Conservation (phyloP, 1,140 invertebrate species). For the Triops longicaudatus region DNA sequence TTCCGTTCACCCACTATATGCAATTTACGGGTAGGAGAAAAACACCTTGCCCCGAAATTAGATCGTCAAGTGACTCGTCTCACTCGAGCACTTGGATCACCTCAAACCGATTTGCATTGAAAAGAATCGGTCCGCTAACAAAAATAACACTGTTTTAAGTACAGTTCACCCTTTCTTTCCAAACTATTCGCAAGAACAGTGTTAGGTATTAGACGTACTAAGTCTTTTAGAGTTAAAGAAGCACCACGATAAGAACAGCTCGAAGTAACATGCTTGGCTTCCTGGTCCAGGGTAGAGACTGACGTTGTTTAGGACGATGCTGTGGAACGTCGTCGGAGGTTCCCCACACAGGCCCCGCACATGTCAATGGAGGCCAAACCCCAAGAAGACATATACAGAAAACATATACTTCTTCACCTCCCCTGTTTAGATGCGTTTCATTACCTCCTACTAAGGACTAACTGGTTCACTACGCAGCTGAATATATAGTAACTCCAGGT, state of each 20-base stretch:
- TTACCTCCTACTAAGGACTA: not conserved
- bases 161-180: not conserved
- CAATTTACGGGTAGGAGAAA: not conserved
- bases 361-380: not conserved
- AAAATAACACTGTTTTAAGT: not conserved
- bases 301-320: not conserved
- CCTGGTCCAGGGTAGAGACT: not conserved
- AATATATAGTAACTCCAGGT: too few relatives aligned
- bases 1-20: not conserved
- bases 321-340: conserved; percentile 9
- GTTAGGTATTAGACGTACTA: not conserved
- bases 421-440: not conserved
- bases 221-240: not conserved
- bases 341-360: not conserved
- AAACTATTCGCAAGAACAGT: not conserved
- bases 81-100: conserved; percentile 10
- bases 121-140: not conserved
- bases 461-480: too few relatives aligned
- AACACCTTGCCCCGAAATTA: not conserved
- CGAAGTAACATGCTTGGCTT: conserved; percentile 11
- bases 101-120: conserved; percentile 7
- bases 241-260: not conserved
- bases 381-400: not conserved
- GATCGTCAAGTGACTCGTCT: conserved; percentile 11
- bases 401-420: not conserved